These are phyloP conservation scores for Elaphurus davidianus DNA, from an alignment of 2,113 vertebrate species.

Conservation along the genomic window DNA sequence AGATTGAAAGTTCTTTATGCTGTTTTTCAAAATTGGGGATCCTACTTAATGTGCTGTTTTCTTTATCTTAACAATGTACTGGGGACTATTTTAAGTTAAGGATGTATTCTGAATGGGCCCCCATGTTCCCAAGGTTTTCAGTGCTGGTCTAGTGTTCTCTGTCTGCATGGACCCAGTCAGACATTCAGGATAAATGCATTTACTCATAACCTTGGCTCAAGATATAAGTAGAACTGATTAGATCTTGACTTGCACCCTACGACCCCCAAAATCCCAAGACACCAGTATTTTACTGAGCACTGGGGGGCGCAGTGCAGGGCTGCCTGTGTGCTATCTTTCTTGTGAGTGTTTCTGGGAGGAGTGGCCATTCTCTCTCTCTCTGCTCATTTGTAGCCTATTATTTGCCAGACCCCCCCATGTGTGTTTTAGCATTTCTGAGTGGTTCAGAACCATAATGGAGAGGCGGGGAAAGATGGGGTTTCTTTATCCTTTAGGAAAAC, in stretches of 20 bases:
- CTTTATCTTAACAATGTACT: background rate
- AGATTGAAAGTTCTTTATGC: background rate
- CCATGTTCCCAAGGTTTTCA: background rate
- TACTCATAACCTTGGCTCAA: background rate
- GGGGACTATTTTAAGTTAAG: background rate
- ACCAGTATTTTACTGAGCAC: background rate
- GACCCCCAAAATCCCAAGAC: background rate
- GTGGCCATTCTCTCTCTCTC: background rate
- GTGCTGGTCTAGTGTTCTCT: background rate
- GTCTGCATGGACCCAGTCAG: background rate
- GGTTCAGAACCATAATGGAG: background rate
- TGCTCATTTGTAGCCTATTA: background rate
- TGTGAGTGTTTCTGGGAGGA: background rate
- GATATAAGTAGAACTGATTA: background rate
- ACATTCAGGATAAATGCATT: background rate
- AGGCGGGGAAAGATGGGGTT: background rate
- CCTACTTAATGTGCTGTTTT: background rate
- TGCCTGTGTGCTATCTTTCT: background rate
- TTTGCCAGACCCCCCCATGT: background rate
- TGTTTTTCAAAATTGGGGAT: background rate
- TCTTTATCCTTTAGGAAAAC: background rate
- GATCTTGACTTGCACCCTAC: background rate
- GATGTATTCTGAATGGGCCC: background rate
- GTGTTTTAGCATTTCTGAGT: background rate
- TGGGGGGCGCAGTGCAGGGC: background rate